Base-by-base conservation (phyloP, 2,888 invertebrate genomes). In the Amphipyra tragopoginis region DNA sequence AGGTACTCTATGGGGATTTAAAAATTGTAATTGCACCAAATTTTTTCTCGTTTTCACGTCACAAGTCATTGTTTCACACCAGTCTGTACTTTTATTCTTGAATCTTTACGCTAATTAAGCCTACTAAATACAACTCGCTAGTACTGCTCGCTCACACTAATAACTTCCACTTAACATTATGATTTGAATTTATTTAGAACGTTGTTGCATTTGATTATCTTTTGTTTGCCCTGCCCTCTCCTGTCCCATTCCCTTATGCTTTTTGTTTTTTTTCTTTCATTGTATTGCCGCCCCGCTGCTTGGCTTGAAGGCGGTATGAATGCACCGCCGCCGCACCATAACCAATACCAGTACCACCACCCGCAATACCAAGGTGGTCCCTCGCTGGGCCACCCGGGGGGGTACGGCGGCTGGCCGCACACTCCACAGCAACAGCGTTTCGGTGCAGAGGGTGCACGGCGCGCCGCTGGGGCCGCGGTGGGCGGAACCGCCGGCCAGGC, bases 281-380 rank as follows among this genome's bases (percentile, higher is more conserved):
- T 94, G 93, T 93, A 93, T 93, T 93, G 93, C 93, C 93, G 93
- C 88, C 88, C 86, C 86, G 92, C 92, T 90, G 93, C 93, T 94
- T 93, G 92, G 93, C 94, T 94, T 94, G 93, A 94, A 94, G 94
- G 94, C 93, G 94, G 94, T 92, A 93, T 94, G 94, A 94, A 94
- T 94, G 94, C 94, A 93, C 94, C 94, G 94, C 88, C 92, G 86
- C 87, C 86, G 86, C 93, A 93, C 92, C 94, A 94, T 94, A 93
- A 93, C 88, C 93, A 91, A 91, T 94, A 94, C 92, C 93, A 93
- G 93, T 93, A 94, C 93, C 93, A 92, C 90, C 92, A 93, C 90
- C 93, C 92, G 79, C 92, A 90, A 89, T 94, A 94, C 91, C 91
- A 89, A 84, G 92, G 93, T 84, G 92, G 91, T 80, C 88, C 88